These are phyloP conservation scores for Anastrepha ludens DNA, from an alignment of 1,140 invertebrate genomes.

Conservation along the genomic window DNA sequence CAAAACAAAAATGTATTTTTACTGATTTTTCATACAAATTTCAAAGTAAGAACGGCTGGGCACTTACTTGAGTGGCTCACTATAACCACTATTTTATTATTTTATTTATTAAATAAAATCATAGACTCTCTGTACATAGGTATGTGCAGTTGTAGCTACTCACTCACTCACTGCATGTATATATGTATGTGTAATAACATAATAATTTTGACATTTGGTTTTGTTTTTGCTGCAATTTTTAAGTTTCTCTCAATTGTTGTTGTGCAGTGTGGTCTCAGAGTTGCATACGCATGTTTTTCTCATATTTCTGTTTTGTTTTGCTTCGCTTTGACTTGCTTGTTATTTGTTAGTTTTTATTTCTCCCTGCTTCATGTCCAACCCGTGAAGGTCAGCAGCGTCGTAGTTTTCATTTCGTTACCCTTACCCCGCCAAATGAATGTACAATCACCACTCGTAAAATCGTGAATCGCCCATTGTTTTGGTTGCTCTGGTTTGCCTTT, in stretches of 20 bases:
- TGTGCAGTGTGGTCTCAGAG: background rate
- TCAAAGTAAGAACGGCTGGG: too few species aligned
- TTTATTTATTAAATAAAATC: too few species aligned
- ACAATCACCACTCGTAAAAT: background rate
- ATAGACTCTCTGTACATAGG: too few species aligned
- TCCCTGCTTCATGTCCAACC: background rate
- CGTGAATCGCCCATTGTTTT: too few species aligned
- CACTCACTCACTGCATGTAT: background rate
- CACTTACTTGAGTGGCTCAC: too few species aligned
- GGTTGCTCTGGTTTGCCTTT: too few species aligned
- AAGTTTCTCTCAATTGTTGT: background rate
- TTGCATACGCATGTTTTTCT: background rate
- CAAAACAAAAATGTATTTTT: too few species aligned
- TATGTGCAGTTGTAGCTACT: too few species aligned
- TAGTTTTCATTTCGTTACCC: background rate
- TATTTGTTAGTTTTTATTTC: background rate
- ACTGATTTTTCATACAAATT: too few species aligned
- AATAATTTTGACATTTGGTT: background rate
- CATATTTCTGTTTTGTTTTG: background rate
- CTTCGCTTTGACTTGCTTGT: background rate
- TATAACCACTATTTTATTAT: too few species aligned
- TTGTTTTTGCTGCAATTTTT: background rate
- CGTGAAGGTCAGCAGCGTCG: conserved; percentile 15
- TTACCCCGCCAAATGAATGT: background rate
- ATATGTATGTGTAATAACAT: background rate